These are phyloP conservation scores for Mimachlamys varia DNA, from an alignment of 2,888 invertebrate species.

Conservation along the genomic window DNA sequence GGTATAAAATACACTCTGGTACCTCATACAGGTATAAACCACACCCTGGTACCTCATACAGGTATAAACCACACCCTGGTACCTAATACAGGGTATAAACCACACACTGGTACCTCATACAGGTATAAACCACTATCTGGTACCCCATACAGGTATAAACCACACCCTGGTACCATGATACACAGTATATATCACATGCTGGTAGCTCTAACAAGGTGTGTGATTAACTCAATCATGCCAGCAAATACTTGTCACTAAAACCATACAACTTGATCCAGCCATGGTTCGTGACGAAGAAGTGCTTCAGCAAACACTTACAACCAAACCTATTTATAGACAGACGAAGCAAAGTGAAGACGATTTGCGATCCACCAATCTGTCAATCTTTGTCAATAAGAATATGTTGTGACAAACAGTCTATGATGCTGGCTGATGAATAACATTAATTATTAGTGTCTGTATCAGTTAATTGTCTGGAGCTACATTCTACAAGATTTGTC, in stretches of 20 bases:
- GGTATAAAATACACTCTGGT: background rate
- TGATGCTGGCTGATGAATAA: slow-evolving; percentile 2
- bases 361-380: background rate
- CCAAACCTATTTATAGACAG: background rate
- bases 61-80: background rate
- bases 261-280: too few species aligned
- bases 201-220: background rate
- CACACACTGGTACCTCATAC: slow-evolving; percentile 18
- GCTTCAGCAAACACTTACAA: too few species aligned
- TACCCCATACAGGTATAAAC: background rate
- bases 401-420: slow-evolving; percentile 11
- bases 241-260: too few species aligned
- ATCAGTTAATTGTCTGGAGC: slow-evolving; percentile 18
- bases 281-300: too few species aligned
- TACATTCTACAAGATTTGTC: too few species aligned
- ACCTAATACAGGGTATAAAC: background rate
- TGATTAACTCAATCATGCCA: background rate
- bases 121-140: background rate
- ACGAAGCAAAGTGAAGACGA: too few species aligned
- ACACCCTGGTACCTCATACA: too few species aligned
- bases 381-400: background rate
- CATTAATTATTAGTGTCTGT: background rate
- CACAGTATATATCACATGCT: background rate
- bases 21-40: background rate
- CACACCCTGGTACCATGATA: slow-evolving; percentile 24